A percentile compares a stretch with the other conserved stretches of the same genome.
Conservation (phyloP, 2,113 vertebrate genomes). For the Herpetotheres cachinnans region DNA sequence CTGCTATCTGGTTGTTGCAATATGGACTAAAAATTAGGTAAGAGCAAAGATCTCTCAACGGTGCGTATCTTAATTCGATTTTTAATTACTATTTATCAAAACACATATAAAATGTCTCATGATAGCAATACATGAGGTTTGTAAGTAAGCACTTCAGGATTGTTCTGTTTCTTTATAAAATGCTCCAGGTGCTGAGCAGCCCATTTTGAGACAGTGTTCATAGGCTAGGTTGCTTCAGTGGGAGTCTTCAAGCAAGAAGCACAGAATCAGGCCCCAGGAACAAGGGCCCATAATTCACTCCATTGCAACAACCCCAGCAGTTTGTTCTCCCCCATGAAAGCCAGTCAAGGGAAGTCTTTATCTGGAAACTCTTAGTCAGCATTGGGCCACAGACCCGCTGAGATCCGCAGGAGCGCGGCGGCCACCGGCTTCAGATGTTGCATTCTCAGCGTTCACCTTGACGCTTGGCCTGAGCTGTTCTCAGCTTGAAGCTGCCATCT, state of each 20-base stretch:
- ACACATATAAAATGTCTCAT: fast-evolving
- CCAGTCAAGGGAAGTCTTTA: neutral
- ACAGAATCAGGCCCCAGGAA: neutral
- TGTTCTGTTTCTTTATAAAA: neutral
- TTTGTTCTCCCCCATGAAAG: neutral
- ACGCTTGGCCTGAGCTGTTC: neutral
- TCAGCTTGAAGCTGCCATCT: neutral
- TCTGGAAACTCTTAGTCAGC: neutral
- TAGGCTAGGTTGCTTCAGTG: neutral
- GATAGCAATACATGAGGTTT: fast-evolving
- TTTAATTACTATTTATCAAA: neutral
- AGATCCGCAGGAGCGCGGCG: fast-evolving
- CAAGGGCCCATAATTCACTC: fast-evolving
- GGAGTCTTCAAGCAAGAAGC: neutral
- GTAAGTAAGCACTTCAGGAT: neutral
- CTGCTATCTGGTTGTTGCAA: neutral
- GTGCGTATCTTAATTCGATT: neutral
- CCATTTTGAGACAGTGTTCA: fast-evolving
- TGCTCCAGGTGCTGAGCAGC: neutral
- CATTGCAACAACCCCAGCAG: neutral
- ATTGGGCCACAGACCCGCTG: neutral
- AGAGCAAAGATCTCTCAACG: neutral
- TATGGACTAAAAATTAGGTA: neutral
- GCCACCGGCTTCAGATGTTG: neutral
- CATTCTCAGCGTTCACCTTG: neutral